These are phyloP conservation scores for Hydrochoerus hydrochaeris DNA, from an alignment of 2,113 vertebrate species.

Conservation along the genomic window DNA sequence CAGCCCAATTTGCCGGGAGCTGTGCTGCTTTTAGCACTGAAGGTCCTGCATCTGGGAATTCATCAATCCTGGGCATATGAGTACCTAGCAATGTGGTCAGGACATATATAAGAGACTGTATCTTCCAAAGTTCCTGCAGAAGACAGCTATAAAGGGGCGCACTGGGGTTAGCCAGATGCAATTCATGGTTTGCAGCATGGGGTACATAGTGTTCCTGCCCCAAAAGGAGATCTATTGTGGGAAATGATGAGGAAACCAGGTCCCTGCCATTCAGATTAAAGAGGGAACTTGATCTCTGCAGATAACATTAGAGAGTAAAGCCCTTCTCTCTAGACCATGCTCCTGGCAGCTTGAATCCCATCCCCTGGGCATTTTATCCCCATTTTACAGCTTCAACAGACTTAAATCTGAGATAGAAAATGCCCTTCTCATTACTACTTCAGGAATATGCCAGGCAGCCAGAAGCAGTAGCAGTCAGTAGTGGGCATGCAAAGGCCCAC, in stretches of 20 bases:
- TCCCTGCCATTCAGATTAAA: neutral
- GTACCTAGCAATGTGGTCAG: neutral
- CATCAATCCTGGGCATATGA: neutral
- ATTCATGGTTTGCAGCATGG: neutral
- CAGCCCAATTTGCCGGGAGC: neutral
- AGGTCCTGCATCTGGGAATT: neutral
- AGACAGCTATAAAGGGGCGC: neutral
- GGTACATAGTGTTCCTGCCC: neutral
- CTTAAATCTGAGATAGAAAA: neutral
- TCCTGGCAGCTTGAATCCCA: neutral
- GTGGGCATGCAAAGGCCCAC: neutral
- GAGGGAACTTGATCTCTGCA: neutral
- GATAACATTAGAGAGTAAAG: neutral
- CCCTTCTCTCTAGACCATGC: neutral
- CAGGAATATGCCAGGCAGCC: neutral
- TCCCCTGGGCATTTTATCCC: neutral
- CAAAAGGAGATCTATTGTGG: neutral
- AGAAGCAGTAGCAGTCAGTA: neutral
- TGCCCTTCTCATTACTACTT: neutral
- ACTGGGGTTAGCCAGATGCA: neutral
- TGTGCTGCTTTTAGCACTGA: neutral
- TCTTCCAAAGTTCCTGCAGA: neutral
- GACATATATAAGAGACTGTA: rapidly evolving
- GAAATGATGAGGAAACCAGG: neutral
- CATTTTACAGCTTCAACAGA: rapidly evolving